phyloP scores from a whole-genome alignment of 2,797 vertebrate genomes.

The Pelodytes ibericus region DNA sequence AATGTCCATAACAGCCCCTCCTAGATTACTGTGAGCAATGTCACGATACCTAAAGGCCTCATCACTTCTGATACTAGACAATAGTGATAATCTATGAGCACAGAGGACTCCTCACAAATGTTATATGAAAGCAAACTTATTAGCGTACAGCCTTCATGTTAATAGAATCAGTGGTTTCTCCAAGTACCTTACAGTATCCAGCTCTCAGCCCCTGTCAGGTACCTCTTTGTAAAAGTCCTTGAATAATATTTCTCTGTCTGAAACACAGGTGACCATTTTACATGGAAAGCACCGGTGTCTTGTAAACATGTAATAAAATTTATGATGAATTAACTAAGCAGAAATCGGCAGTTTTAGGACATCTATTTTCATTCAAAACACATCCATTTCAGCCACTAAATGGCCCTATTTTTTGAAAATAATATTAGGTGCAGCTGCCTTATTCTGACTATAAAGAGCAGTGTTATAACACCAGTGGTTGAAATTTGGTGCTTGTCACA shows the following conservation, averaged over 20 bases:
- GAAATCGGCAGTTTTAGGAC: constrained; percentile 16
- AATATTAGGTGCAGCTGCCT: constrained; percentile 28
- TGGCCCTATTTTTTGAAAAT: constrained; percentile 13
- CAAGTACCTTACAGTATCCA: background rate
- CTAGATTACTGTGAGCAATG: no score
- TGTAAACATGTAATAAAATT: constrained; percentile 41
- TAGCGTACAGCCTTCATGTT: no score
- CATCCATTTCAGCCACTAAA: constrained; percentile 25
- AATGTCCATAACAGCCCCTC: no score
- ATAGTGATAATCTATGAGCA: no score
- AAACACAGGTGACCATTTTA: constrained; percentile 44
- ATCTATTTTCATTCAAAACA: constrained; percentile 22
- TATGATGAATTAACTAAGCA: constrained; percentile 28
- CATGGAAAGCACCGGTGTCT: constrained; percentile 31
- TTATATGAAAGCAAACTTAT: no score
- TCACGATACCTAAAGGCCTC: no score
- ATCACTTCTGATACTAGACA: no score
- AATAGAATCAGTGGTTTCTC: no score
- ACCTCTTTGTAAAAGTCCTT: constrained; percentile 8
- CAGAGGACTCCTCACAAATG: no score
- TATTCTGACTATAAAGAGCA: constrained; percentile 35
- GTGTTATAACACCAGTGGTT: constrained; percentile 6
- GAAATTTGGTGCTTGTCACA: constrained; percentile 11
- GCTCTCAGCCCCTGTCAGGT: background rate
- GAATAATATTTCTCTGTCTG: constrained; percentile 18